A percentile compares a stretch with the other conserved stretches of the same genome.
Evolutionary conservation across 2,888 invertebrate species (phyloP).

Genomic region (Metallyticus violacea): DNA sequence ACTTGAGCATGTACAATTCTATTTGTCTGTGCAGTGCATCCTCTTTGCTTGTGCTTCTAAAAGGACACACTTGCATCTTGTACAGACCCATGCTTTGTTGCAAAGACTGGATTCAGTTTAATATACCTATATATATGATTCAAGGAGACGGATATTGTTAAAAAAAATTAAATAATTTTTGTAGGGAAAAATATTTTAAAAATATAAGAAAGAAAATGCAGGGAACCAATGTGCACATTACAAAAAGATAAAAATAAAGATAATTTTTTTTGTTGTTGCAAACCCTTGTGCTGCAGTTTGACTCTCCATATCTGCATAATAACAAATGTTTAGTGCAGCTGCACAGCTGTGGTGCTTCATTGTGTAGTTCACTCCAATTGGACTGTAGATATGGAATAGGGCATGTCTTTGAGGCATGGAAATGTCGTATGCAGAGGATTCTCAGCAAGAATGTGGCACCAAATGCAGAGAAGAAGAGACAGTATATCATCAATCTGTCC

Average conservation of each 20-base stretch:
- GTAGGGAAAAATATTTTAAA: neutral
- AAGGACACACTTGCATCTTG: conserved; percentile 16
- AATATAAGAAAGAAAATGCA: neutral
- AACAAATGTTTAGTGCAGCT: neutral
- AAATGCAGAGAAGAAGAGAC: neutral
- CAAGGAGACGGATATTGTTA: neutral
- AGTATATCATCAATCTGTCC: neutral
- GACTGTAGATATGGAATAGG: neutral
- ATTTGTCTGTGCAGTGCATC: conserved; percentile 14
- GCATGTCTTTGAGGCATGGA: neutral
- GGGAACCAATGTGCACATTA: neutral
- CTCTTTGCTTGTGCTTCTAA: conserved; percentile 27
- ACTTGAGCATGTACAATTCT: conserved; percentile 12
- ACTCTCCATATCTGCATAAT: neutral
- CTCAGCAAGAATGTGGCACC: neutral
- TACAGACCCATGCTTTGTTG: conserved; percentile 12
- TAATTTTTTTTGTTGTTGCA: neutral
- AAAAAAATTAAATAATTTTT: neutral
- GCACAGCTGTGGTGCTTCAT: neutral
- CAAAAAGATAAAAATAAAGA: neutral
- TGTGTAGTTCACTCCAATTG: neutral
- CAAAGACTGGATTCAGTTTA: conserved; percentile 9
- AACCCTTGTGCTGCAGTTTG: neutral
- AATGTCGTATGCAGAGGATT: neutral
- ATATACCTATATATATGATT: neutral